Conservation (phyloP, 2,797 vertebrate species). For the Neoniphon sammara region DNA sequence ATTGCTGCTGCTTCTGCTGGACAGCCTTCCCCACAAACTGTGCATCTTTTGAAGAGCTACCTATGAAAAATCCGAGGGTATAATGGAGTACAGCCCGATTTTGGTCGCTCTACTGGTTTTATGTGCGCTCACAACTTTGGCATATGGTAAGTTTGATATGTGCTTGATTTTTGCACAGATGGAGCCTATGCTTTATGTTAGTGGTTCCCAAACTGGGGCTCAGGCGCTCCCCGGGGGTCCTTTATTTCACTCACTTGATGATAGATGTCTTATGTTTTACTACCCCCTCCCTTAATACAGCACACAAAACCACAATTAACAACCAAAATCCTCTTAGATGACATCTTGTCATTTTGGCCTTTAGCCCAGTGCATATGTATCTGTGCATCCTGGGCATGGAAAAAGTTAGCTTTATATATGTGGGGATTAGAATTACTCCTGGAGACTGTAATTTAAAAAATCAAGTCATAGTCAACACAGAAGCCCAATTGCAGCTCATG, state of each 20-base stretch:
- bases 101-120: slow-evolving; percentile 69
- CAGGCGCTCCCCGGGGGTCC: slow-evolving; percentile 3
- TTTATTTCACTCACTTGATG: neutral
- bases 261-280: no score
- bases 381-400: no score
- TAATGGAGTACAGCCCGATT: slow-evolving; percentile 78
- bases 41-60: slow-evolving; percentile 22
- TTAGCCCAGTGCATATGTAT: no score
- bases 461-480: slow-evolving; percentile 58
- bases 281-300: no score
- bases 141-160: slow-evolving; percentile 78
- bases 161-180: slow-evolving; percentile 49
- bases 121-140: slow-evolving; percentile 74
- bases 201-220: slow-evolving; percentile 25
- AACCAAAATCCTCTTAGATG: no score
- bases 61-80: slow-evolving; percentile 53
- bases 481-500: slow-evolving; percentile 63
- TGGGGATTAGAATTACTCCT: neutral
- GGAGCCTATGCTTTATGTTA: slow-evolving; percentile 37
- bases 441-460: slow-evolving; percentile 67
- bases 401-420: no score
- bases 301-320: no score
- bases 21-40: slow-evolving; percentile 33
- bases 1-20: slow-evolving; percentile 41
- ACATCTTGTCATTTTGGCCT: no score